Base-by-base conservation (phyloP, 2,888 invertebrate genomes). In the Latheticus oryzae region DNA sequence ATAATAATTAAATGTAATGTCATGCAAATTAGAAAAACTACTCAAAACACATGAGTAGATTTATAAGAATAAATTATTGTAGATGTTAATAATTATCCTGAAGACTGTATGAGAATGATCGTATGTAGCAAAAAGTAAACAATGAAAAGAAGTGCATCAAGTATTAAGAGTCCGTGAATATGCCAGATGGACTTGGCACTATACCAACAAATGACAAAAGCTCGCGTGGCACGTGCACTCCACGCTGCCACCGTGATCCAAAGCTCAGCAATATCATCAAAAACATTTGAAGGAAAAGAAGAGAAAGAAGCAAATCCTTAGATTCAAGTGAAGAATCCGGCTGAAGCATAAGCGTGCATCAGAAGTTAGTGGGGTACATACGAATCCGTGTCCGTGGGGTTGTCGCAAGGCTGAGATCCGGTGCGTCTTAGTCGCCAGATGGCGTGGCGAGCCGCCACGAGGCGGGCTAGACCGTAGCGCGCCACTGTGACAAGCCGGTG, bases 361-460 rank as follows among this genome's bases (percentile, higher is more conserved):
- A 48, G 38, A 24, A 51, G 40, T 57, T 52, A 43, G 26, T 35
- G 38, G 30, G 60, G 66, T 77, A 78, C 78, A 70, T 77, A 78
- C 77, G 78, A 79, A 67, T 79, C 79, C 68, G 78, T 77, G 68
- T 76, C 78, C 61, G 74, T 76, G 68, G 65, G 70, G 42, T 64
- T 64, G 35, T 70, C 67, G 63, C 74, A 74, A 52, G 76, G 76
- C 66, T 78, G 79, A 37, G 78, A 78, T 57, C 77, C 78, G 60
- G 77, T 71, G 55, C 79, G 74, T 74, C 86, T 82, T 77, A 86
- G 82, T 75, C 86, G 84, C 86, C 86, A 86, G 83, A 87, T 84
- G 83, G 86, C 86, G 82, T 85, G 85, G 80, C 86, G 85, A 71
- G 86, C 86, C 79, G 86, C 86, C 83, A 86, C 86, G 77, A 87